phyloP scores from a whole-genome alignment of 2,113 vertebrate genomes.

The Podocnemis expansa region DNA sequence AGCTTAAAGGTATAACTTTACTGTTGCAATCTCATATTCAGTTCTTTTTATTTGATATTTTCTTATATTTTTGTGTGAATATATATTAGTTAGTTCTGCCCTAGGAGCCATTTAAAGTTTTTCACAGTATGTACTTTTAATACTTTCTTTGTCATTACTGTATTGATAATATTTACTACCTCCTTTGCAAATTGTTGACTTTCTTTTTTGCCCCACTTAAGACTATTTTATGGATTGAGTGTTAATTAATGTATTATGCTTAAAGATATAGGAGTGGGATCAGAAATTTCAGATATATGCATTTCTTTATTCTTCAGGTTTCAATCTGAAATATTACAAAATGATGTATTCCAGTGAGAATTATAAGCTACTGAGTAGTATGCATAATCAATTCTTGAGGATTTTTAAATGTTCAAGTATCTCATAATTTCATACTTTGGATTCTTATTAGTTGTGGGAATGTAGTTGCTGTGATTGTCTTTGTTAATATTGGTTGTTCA shows the following conservation, averaged over 20 bases:
- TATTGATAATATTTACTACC: background rate
- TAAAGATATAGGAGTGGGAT: background rate
- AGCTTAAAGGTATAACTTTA: background rate
- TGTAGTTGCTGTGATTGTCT: background rate
- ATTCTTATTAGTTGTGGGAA: background rate
- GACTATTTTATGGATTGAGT: background rate
- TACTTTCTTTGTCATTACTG: background rate
- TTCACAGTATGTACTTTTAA: background rate
- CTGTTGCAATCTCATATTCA: background rate
- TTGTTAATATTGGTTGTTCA: background rate
- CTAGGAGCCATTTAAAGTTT: background rate
- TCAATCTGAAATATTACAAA: slow-evolving; percentile 1
- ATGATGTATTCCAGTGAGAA: background rate
- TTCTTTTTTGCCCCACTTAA: background rate
- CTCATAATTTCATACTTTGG: background rate
- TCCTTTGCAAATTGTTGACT: background rate
- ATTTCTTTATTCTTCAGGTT: slow-evolving; percentile 29
- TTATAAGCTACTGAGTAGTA: background rate
- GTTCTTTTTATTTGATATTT: slow-evolving; percentile 16
- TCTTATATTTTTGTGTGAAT: background rate
- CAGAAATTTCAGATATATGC: slow-evolving; percentile 18
- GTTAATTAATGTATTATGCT: background rate
- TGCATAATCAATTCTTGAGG: background rate
- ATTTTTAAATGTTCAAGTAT: background rate
- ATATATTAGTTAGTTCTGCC: background rate